Percentiles rank a stretch among this genome's conserved stretches.
phyloP scores from a whole-genome alignment of 1,140 invertebrate genomes.

The Brachionus koreanus region DNA sequence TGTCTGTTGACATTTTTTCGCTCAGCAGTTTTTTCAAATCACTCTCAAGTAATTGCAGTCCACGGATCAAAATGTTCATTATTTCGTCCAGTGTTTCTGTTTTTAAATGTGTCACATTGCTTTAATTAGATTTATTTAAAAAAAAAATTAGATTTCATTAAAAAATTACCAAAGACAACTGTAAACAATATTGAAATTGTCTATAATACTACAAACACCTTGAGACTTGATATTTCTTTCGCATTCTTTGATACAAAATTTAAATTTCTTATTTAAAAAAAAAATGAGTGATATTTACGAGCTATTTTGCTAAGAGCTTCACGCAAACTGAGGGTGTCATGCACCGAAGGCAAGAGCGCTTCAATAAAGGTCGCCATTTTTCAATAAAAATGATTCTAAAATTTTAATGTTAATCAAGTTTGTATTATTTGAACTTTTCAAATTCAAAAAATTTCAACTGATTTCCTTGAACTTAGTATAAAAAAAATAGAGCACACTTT shows the following conservation, averaged over 20 bases:
- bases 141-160: too few species aligned
- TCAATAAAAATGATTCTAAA: neutral
- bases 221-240: slow-evolving; percentile 23
- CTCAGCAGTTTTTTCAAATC: slow-evolving; percentile 24
- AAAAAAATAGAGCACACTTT: too few species aligned
- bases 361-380: slow-evolving; percentile 41
- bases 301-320: slow-evolving; percentile 41
- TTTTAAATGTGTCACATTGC: slow-evolving; percentile 18
- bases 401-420: too few species aligned
- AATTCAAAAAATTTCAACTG: too few species aligned
- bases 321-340: slow-evolving; percentile 31
- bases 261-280: neutral
- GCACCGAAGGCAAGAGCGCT: slow-evolving; percentile 27
- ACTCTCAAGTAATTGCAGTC: neutral
- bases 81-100: slow-evolving; percentile 32
- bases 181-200: slow-evolving; percentile 32
- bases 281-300: neutral
- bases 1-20: neutral
- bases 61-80: slow-evolving; percentile 14
- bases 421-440: too few species aligned
- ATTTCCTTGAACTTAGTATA: too few species aligned
- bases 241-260: neutral
- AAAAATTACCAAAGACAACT: slow-evolving; percentile 35
- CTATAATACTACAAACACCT: neutral
- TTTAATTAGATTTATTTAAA: neutral